Evolutionary conservation across 2,888 invertebrate species (phyloP).

Genomic region (Himalopsyche anomala): DNA sequence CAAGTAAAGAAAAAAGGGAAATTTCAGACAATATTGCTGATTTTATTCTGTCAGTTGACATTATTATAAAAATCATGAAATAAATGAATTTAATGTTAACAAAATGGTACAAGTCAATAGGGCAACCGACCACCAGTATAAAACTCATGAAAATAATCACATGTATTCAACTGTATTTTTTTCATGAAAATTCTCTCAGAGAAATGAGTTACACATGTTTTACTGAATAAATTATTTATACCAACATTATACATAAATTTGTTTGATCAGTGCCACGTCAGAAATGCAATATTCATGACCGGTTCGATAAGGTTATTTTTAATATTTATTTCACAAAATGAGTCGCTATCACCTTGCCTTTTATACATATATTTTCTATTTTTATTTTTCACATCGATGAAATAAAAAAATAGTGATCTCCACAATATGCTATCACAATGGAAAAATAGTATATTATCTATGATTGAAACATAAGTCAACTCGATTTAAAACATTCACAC

Average conservation of each 20-base stretch:
- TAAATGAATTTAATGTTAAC: constrained; percentile 56
- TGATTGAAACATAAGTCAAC: constrained; percentile 27
- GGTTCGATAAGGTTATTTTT: background rate
- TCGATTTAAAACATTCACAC: constrained; percentile 12
- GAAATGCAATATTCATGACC: constrained; percentile 7
- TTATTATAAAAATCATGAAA: constrained; percentile 62
- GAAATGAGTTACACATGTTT: background rate
- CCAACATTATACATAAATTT: background rate
- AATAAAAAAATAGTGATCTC: constrained; percentile 43
- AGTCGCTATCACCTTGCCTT: background rate
- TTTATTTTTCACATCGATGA: constrained; percentile 11
- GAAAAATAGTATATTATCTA: constrained; percentile 42
- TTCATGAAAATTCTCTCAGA: background rate
- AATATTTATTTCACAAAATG: constrained; percentile 37
- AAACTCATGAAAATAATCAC: constrained; percentile 19
- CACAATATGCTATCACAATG: constrained; percentile 37
- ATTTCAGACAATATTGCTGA: constrained; percentile 55
- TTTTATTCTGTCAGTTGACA: constrained; percentile 58
- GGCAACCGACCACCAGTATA: background rate
- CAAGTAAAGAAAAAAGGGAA: constrained; percentile 50
- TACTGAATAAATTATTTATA: constrained; percentile 1
- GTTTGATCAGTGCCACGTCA: constrained; percentile 23
- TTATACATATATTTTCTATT: constrained; percentile 35
- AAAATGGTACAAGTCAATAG: constrained; percentile 53
- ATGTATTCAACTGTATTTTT: background rate